Base-by-base conservation (phyloP, 2,797 vertebrate genomes). In the Echiichthys vipera region DNA sequence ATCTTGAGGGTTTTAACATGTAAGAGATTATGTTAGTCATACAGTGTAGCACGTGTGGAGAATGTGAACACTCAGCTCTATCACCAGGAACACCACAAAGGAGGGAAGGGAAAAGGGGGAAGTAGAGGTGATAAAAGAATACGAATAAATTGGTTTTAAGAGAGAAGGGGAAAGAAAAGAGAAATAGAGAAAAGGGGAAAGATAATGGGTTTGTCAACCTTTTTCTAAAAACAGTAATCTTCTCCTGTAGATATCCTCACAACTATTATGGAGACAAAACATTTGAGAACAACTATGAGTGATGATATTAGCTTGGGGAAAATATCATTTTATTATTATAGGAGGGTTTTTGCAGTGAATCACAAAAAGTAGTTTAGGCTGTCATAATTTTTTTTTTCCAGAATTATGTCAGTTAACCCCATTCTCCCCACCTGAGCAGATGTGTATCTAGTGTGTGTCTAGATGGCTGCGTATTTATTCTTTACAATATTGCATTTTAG, bases 1-100 rank as follows among this genome's bases (percentile, higher is more conserved):
- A 67, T 82, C 18, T 71, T 9, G 30, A 43, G 47, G 74, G 40
- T 65, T 84, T 77, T 25, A n/a, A 54, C 55, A 43, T 85, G 66
- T 68, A 50, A 68, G 47, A 75, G 77, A 80, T 81, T 78, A 77
- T 62, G 66, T 43, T 63, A 78, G 69, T 78, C 61, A 69, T 54
- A 40, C 18, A 49, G 30, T 57, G 74, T 5, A 65, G 68, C 40
- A 64, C 17, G 18, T 17, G 24, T 54, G 40, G 20, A 37, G 47
- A 58, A 37, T 61, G 30, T 80, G 30, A 74, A 69, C 30, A 43
- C 63, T 50, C 45, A 76, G 54, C 34, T 47, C 25, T 24, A 15
- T 67, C 51, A 67, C n/a, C 20, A 43, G 55, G 18, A 55, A 49
- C 18, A 29, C 13, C 10, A 66, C 20, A 61, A 27, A 49, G 17